Conservation (phyloP, 2,888 invertebrate species). For the Cremastinae sp. region DNA sequence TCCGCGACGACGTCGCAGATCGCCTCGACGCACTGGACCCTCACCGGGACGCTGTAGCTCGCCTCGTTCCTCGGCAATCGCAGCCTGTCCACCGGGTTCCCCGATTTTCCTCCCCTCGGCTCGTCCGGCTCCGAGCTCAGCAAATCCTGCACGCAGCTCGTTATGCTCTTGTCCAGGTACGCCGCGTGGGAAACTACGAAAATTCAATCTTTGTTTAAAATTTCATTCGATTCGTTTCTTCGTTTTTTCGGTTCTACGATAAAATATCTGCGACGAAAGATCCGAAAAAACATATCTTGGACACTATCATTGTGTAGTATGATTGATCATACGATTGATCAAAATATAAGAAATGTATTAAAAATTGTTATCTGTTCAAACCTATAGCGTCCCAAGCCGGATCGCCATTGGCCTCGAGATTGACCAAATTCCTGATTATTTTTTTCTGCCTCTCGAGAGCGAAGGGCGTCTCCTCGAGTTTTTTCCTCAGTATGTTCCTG, state of each 20-base stretch:
- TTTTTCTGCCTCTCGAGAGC: slow-evolving; percentile 97
- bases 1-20: slow-evolving; percentile 88
- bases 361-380: slow-evolving; percentile 56
- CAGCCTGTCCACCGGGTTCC: slow-evolving; percentile 68
- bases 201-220: slow-evolving; percentile 12
- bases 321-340: too few species aligned
- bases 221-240: too few species aligned
- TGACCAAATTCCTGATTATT: slow-evolving; percentile 92
- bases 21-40: slow-evolving; percentile 90
- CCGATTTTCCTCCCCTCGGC: slow-evolving; percentile 68
- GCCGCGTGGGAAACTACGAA: slow-evolving; percentile 75
- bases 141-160: slow-evolving; percentile 72
- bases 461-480: slow-evolving; percentile 94
- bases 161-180: slow-evolving; percentile 76
- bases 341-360: too few species aligned
- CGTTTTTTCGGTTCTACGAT: too few species aligned
- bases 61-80: slow-evolving; percentile 74
- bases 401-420: slow-evolving; percentile 90
- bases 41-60: slow-evolving; percentile 83
- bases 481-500: slow-evolving; percentile 89
- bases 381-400: slow-evolving; percentile 97
- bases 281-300: too few species aligned
- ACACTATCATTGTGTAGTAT: too few species aligned
- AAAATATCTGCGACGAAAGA: too few species aligned
- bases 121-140: slow-evolving; percentile 72